These are phyloP conservation scores for Megaceryle torquata DNA, from an alignment of 2,113 vertebrate genomes.

Conservation along the genomic window DNA sequence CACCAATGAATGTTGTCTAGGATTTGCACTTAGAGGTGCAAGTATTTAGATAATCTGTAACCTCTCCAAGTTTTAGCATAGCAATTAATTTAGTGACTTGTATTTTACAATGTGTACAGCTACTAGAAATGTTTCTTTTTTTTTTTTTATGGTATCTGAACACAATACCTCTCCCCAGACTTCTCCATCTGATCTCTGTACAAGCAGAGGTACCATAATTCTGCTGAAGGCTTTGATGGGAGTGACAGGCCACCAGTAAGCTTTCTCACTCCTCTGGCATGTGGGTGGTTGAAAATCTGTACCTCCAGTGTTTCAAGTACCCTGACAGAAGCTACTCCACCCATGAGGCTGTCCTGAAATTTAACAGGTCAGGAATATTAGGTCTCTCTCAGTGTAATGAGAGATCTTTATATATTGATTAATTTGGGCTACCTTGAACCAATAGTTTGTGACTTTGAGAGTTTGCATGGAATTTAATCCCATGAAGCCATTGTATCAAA, in stretches of 20 bases:
- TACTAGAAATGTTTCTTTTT: neutral
- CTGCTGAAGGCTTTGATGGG: neutral
- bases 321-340: neutral
- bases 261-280: neutral
- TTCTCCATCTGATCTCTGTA: neutral
- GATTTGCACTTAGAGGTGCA: neutral
- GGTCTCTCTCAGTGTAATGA: neutral
- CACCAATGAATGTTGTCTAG: rapidly evolving
- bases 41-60: neutral
- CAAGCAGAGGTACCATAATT: neutral
- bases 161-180: neutral
- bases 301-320: neutral
- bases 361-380: neutral
- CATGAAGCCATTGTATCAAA: neutral
- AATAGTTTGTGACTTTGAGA: neutral
- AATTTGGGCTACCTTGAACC: neutral
- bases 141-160: rapidly evolving
- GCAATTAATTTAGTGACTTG: neutral
- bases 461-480: neutral
- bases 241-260: neutral
- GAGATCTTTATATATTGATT: neutral
- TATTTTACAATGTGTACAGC: neutral
- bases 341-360: neutral
- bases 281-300: neutral
- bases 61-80: neutral